Evolutionary conservation across 1,140 invertebrate genomes (phyloP), one percentile per base, ranked within the genome.

Genomic region (Chlorops oryzae): DNA sequence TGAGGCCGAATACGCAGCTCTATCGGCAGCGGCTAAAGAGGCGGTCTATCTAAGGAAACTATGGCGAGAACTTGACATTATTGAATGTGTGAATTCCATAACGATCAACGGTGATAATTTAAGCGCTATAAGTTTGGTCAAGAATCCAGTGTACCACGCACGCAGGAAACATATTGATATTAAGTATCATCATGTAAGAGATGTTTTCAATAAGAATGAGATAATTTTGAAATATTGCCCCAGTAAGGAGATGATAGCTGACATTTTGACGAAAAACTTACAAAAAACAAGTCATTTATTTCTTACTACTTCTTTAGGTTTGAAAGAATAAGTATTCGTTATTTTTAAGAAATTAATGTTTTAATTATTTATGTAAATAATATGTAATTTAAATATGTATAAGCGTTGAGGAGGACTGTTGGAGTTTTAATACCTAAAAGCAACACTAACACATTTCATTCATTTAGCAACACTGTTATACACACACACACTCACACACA

Each of bases 131-230:
- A 41, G 49, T 15, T 34, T 62, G 9, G 45, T 55, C 6, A 62
- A 59, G 44, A 63, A 59, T 45, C 54, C 48, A 2, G 51, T 51
- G 48, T 57, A 53, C 35, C 62, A 59, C 48, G 59, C 55, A 28
- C 55, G 56, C 32, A 65, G 28, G 21, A 71, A 65, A 50, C 60
- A 68, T 40, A 67, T 68, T 15, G 64, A 67, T 47, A 47, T 60
- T 13, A 47, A 23, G 25, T 56, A 56, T 47, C 56, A 63, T 47
- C 60, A 56, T 54, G 43, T 68, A 50, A 58, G 67, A 55, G 63
- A 59, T 10, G 35, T 51, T 17, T 46, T 47, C 38, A 20, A 51
- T 40, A 46, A 34, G 12, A 42, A 40, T 9, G 12, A 37, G 23
- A 42, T 65, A 10, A 34, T 56, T 24, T 25, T 65, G 6, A 38